Percentiles rank a stretch among this genome's conserved stretches.
Evolutionary conservation across 2,888 invertebrate genomes (phyloP).

Genomic region (Zele albiditarsus): DNA sequence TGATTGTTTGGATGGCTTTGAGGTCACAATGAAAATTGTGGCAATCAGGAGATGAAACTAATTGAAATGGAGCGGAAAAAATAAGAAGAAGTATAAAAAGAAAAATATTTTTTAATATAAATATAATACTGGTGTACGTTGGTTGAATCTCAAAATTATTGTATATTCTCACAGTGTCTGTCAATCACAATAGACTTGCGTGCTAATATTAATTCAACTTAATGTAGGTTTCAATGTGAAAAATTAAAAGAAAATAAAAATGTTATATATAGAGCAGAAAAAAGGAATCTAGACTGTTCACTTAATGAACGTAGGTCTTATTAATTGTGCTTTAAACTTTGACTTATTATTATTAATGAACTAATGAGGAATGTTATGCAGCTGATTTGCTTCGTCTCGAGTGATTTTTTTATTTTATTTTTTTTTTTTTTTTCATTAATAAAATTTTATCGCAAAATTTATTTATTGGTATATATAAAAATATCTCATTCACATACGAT

Average conservation of each 20-base stretch:
- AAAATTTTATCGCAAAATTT: neutral
- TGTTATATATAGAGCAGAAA: slow-evolving; percentile 26
- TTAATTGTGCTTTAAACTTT: slow-evolving; percentile 29
- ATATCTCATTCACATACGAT: neutral
- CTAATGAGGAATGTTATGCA: neutral
- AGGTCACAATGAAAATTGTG: slow-evolving; percentile 14
- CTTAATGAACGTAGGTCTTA: slow-evolving; percentile 24
- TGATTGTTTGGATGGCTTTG: slow-evolving; percentile 12
- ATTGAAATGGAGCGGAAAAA: slow-evolving; percentile 11
- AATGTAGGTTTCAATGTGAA: slow-evolving; percentile 45
- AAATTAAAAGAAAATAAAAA: slow-evolving; percentile 28
- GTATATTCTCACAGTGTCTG: slow-evolving; percentile 7
- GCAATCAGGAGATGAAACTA: slow-evolving; percentile 2
- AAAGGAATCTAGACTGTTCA: slow-evolving; percentile 53
- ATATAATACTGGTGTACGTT: neutral
- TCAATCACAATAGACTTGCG: slow-evolving; percentile 49
- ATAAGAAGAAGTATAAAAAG: neutral
- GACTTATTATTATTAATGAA: neutral
- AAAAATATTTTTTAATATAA: slow-evolving; percentile 25
- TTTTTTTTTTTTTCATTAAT: neutral
- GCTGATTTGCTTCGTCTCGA: neutral
- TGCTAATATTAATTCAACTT: slow-evolving; percentile 45
- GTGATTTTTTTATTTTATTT: neutral
- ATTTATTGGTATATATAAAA: neutral
- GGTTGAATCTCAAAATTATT: neutral